Base-by-base conservation (phyloP, 2,113 vertebrate genomes). In the Sakesphorus luctuosus region DNA sequence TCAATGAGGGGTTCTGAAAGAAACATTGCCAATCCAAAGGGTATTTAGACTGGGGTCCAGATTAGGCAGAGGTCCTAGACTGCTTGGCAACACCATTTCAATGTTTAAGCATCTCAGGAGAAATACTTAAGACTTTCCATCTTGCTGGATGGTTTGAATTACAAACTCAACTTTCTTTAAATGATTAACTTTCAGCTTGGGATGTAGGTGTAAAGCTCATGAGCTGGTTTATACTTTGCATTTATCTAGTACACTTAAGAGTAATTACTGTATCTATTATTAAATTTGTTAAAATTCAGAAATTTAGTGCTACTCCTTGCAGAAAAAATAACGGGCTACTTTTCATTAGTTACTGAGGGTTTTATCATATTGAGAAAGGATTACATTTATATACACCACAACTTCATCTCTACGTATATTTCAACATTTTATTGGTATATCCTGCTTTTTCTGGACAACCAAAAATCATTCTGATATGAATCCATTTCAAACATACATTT, bases 81-180 rank as follows among this genome's bases (percentile, higher is more conserved):
- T 80, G 67, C 67, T 67, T 87, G 75, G 55, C 46, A 93, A 91
- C 81, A 74, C 59, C 47, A 81, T 83, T 85, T 91, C 35, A 69
- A 20, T 20, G 36, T 43, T 47, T 91, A 86, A 73, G 29, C 21
- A 86, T 33, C 69, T 86, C 65, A 68, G 10, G 38, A 77, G 61
- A 93, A 93, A 86, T 46, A 67, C 28, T 67, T 67, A 36, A 74
- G 56, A 35, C 43, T 56, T 82, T n/a, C 53, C 3, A 2, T 62
- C 76, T 71, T 86, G 71, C 72, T 74, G 89, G 50, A 89, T 61
- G 36, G 87, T 89, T 92, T 83, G 72, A 96, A 95, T 88, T 93
- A 94, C 50, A 91, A 85, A 38, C 35, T 77, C 46, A 74, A 26
- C 44, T 87, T 92, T 68, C 52, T 84, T 78, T 56, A 67, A 63